phyloP scores from a whole-genome alignment of 1,140 invertebrate species.

The Chrysoperla carnea region DNA sequence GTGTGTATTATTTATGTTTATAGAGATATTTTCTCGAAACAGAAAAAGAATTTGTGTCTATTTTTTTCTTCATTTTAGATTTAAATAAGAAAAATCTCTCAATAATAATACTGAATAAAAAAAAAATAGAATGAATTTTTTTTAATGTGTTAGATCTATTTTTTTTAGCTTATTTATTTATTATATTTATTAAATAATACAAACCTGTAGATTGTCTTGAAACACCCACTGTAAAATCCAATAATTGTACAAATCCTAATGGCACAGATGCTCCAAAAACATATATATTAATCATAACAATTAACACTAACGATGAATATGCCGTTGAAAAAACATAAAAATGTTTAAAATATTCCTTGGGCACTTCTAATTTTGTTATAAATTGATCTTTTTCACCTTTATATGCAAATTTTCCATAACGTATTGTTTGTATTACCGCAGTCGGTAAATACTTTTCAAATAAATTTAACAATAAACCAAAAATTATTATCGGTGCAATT shows the following conservation, averaged over 20 bases:
- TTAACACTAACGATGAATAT: constrained; percentile 26
- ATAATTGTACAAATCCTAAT: constrained; percentile 22
- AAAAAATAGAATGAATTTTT: constrained; percentile 1
- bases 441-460: constrained; percentile 41
- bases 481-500: constrained; percentile 21
- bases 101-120: too few species aligned
- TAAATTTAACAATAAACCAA: constrained; percentile 36
- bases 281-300: constrained; percentile 27
- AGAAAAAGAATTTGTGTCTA: too few species aligned
- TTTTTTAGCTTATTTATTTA: not conserved
- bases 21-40: too few species aligned
- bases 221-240: constrained; percentile 28
- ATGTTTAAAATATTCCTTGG: constrained; percentile 56
- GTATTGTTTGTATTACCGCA: constrained; percentile 36
- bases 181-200: constrained; percentile 10
- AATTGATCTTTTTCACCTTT: constrained; percentile 27
- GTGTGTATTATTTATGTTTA: too few species aligned
- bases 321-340: constrained; percentile 50
- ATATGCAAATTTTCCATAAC: constrained; percentile 48
- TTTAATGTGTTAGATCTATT: constrained; percentile 1
- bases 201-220: constrained; percentile 31
- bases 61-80: too few species aligned
- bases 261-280: constrained; percentile 24
- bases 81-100: too few species aligned
- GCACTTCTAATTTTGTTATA: constrained; percentile 37